Evolutionary conservation across 2,113 vertebrate genomes (phyloP), one percentile per base, ranked within the genome.

Genomic region (Sisor rabdophorus): DNA sequence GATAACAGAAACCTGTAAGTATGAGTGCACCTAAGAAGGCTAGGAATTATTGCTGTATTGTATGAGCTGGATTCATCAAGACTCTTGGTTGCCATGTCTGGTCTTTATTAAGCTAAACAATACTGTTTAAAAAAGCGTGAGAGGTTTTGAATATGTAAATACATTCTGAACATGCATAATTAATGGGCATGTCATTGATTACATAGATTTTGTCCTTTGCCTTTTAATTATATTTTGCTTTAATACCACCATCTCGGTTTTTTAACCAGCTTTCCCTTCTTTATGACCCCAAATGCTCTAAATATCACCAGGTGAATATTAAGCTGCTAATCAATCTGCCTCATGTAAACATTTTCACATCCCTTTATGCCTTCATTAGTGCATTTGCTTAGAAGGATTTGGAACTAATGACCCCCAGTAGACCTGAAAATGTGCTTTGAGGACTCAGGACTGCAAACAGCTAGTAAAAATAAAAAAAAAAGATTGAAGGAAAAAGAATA

Each of bases 321-420:
- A 58, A 72, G 22, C 47, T 2, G 53, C 32, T 63, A 72, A 83
- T 81, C 63, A 26, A 80, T 82, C 75, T n/a, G 65, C 53, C 78
- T 79, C 70, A 79, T 79, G 48, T 79, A 78, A 74, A 74, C 28
- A 58, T 69, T 77, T 65, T 75, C 28, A 79, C 20, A 80, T 64
- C 53, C 71, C 50, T 75, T 56, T 76, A 71, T 65, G 50, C 77
- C 52, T 80, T 59, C 74, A 84, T 79, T 71, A 82, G 40, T 40
- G 71, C 5, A 26, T 71, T 80, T 75, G 48, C 44, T 69, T 60
- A 77, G 48, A 17, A 56, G 61, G 77, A 40, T 61, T 73, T 48
- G 17, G 48, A 75, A 79, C 30, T 77, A 64, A 75, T 63, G 56
- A 67, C 26, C 55, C 64, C 75, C 56, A 63, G 32, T 48, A 52